phyloP scores from a whole-genome alignment of 2,113 vertebrate genomes.

The rat (Rattus norvegicus) region GRCr8 NC_086030.1:39048001-39048500 shows the following conservation, averaged over 20 bases:
- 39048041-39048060: constrained; percentile 83
- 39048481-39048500: background rate
- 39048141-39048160: background rate
- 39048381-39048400: fast-evolving
- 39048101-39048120: constrained; percentile 94
- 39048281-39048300: background rate
- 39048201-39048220: background rate
- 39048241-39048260: background rate
- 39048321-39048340: no score
- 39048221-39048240: background rate
- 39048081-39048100: constrained; percentile 97
- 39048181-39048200: background rate
- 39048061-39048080: constrained; percentile 89
- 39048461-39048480: background rate
- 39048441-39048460: background rate
- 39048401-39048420: background rate
- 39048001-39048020: background rate
- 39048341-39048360: background rate
- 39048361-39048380: background rate
- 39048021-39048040: background rate
- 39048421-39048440: fast-evolving
- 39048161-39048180: fast-evolving
- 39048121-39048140: constrained; percentile 93
- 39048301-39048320: background rate
- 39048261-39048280: background rate